Evolutionary conservation across 2,888 invertebrate genomes (phyloP).

Genomic region (Tridacna crocea): DNA sequence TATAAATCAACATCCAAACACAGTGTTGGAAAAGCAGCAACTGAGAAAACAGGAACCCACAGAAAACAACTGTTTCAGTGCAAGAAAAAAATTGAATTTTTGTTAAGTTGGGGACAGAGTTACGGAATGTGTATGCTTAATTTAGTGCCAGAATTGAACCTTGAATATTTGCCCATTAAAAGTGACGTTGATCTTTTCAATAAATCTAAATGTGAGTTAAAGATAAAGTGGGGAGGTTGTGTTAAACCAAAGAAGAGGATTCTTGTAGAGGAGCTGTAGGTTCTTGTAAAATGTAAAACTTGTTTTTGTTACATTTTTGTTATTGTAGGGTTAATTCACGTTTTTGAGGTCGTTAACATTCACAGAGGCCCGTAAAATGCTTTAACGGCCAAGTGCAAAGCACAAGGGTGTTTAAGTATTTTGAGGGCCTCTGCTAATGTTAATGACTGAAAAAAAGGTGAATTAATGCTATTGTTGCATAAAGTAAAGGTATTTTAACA

Average conservation of each 20-base stretch:
- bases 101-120: slow-evolving; percentile 75
- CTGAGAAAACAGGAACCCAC: neutral
- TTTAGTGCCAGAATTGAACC: slow-evolving; percentile 67
- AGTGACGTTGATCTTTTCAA: slow-evolving; percentile 51
- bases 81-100: slow-evolving; percentile 73
- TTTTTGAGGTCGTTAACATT: too few species aligned
- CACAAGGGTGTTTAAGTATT: too few species aligned
- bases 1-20: slow-evolving; percentile 49
- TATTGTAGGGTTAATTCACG: too few species aligned
- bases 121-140: slow-evolving; percentile 70
- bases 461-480: too few species aligned
- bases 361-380: too few species aligned
- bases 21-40: slow-evolving; percentile 47
- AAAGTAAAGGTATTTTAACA: too few species aligned
- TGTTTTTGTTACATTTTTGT: too few species aligned
- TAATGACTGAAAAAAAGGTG: too few species aligned
- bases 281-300: too few species aligned
- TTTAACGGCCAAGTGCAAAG: too few species aligned
- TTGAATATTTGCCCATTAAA: slow-evolving; percentile 66
- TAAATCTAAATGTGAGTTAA: slow-evolving; percentile 54
- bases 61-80: slow-evolving; percentile 67
- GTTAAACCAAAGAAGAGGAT: slow-evolving; percentile 50
- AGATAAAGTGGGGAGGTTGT: slow-evolving; percentile 63
- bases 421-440: too few species aligned
- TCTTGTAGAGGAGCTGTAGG: slow-evolving; percentile 63